Base-by-base conservation (phyloP, 2,797 vertebrate genomes). In the Pseudotriccus pelzelni region DNA sequence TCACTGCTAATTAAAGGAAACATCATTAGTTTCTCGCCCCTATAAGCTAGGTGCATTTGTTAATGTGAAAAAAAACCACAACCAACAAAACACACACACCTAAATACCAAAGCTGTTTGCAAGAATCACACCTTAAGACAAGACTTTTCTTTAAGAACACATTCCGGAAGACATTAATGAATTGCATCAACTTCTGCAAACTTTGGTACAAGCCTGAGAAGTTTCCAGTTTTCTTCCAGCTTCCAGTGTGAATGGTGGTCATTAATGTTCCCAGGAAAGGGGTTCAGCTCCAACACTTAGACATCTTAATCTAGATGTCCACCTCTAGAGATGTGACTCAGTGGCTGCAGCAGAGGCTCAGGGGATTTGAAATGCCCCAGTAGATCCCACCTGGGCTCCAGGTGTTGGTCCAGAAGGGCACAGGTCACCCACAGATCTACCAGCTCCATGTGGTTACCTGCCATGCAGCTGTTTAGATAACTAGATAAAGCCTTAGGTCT, bases 251-350 rank as follows among this genome's bases (percentile, higher is more conserved):
- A 62, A 24, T 4, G 32, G 16, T 37, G 36, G 1, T 22, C 15
- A 8, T 21, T 28, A 28, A 25, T 22, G 10, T 24, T n/a, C 25
- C 0, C 0, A 7, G 10, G 44, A 47, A 50, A 66, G 14, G 32
- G 23, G 67, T 80, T 30, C 41, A 83, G 7, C 23, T 77, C 21
- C 39, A 74, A 9, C 17, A 58, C 4, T 41, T 4, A 6, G 4
- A 22, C 2, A 5, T 19, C 14, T 69, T 24, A 46, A 22, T 82
- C 76, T 36, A 46, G 9, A 19, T 56, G 9, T 56, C 44, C 10
- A 25, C 9, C 13, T 59, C 63, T 22, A 75, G 30, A 52, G 28
- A 8, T n/a, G 43, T 22, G 39, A 49, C 47, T 78, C 58, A 70
- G 28, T 64, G 80, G 12, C 36, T 81, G 28, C 36, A 66, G 63